These are phyloP conservation scores for Sturnira hondurensis DNA, from an alignment of 2,113 vertebrate genomes.

Conservation along the genomic window DNA sequence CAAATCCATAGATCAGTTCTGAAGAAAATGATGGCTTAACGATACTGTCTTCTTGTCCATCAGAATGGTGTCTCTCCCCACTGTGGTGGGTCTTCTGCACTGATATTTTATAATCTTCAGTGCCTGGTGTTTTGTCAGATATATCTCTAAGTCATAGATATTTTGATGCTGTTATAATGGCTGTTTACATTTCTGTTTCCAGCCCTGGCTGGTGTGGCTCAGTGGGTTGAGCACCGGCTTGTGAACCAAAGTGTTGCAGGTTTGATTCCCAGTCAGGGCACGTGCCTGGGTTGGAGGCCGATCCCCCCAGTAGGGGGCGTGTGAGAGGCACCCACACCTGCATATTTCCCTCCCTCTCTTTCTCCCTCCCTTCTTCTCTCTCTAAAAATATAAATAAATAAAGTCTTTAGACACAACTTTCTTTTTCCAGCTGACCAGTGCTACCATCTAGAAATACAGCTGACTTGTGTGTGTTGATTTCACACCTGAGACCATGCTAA, in stretches of 20 bases:
- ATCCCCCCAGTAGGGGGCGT: too few species aligned
- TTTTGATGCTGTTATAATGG: not conserved
- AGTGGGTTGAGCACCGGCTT: too few species aligned
- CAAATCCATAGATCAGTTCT: not conserved
- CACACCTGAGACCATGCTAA: not conserved
- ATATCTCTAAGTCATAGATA: not conserved
- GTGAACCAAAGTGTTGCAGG: too few species aligned
- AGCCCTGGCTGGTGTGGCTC: too few species aligned
- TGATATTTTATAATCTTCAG: not conserved
- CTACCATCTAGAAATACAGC: not conserved
- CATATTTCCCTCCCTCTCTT: too few species aligned
- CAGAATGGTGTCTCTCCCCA: not conserved
- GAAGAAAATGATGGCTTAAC: not conserved
- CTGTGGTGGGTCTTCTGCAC: not conserved
- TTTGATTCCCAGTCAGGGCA: too few species aligned
- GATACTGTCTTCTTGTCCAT: not conserved
- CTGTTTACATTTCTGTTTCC: too few species aligned
- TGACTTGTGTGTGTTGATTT: not conserved
- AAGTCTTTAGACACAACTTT: too few species aligned
- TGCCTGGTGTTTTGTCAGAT: not conserved
- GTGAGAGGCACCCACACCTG: too few species aligned
- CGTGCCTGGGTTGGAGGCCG: too few species aligned
- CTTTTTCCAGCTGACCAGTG: not conserved
- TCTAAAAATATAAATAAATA: too few species aligned
- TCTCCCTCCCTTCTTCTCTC: too few species aligned